phyloP scores from a whole-genome alignment of 2,888 invertebrate species.

The Amitus sp. region DNA sequence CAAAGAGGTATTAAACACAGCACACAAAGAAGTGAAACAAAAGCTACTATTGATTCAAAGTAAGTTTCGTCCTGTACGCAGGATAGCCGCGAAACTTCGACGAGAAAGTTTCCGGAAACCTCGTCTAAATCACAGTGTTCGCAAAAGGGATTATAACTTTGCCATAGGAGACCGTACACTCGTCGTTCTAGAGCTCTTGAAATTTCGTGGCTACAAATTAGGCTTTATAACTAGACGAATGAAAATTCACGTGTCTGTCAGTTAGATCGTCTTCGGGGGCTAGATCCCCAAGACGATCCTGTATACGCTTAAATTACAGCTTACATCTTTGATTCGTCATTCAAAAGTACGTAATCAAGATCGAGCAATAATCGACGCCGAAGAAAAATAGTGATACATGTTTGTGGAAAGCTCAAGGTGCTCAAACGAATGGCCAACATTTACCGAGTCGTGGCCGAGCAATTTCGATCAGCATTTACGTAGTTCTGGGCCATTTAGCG shows the following conservation, averaged over 20 bases:
- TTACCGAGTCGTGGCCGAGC: constrained; percentile 27
- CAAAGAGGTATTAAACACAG: constrained; percentile 14
- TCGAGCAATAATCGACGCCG: no score
- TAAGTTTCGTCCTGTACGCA: constrained; percentile 26
- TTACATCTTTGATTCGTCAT: no score
- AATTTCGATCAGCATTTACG: constrained; percentile 35
- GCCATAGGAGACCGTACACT: constrained; percentile 36
- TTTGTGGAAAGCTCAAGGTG: constrained; percentile 7
- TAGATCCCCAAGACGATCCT: no score
- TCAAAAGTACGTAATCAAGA: no score
- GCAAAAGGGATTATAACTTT: constrained; percentile 57
- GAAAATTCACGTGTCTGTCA: constrained; percentile 11
- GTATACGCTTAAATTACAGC: no score
- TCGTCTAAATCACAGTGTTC: constrained; percentile 53
- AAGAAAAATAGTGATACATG: background rate
- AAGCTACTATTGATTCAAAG: constrained; percentile 43
- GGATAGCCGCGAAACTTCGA: constrained; percentile 46
- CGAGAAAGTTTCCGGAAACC: constrained; percentile 50
- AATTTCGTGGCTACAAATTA: constrained; percentile 39
- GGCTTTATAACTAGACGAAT: constrained; percentile 24
- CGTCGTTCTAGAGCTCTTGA: constrained; percentile 18
- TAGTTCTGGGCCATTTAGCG: constrained; percentile 32
- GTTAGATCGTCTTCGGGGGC: no score
- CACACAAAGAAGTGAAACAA: constrained; percentile 29
- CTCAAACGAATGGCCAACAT: constrained; percentile 26